Base-by-base conservation (phyloP, 2,797 vertebrate species). In the Catamblyrhynchus diadema region DNA sequence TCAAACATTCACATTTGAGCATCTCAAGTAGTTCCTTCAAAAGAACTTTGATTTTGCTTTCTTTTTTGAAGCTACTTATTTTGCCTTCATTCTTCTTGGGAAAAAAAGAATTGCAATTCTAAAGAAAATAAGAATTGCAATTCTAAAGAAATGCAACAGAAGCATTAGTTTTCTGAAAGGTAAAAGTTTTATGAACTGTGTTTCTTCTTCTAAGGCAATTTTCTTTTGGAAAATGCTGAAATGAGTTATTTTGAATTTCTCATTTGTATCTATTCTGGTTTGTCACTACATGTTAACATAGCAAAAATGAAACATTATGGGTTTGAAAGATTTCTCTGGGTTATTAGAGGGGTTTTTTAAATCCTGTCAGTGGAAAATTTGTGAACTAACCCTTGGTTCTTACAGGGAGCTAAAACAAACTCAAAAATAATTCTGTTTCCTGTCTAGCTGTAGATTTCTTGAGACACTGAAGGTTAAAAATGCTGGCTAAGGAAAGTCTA, bases 401-500 rank as follows among this genome's bases (percentile, higher is more conserved):
- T 71, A 37, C 17, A 61, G 25, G 59, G 25, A 81, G 32, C 41
- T 75, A 70, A 92, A 91, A 37, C 7, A 62, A 85, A 45, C 32
- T 41, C 28, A 74, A 74, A 72, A 88, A 44, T 1, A 81, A 81
- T 75, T 75, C 72, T 18, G 9, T 48, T 86, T 94, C 87, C 80
- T 90, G 17, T 83, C 28, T 80, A 65, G 30, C 47, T 92, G 28
- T 75, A 45, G 33, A 61, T 86, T 78, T 78, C 80, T 91, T 81
- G 45, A 91, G 89, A 83, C 30, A 4, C 21, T 69, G 42, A 91
- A 82, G 25, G 39, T 80, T 78, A 78, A 95, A 95, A 94, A 62
- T 72, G 45, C 81, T 91, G 50, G 16, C 47, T 83, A 83, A 48
- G 39, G 54, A 59, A 72, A 81, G 33, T 85, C 50, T 83, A 8